Base-by-base conservation (phyloP, 2,797 vertebrate genomes). In the Scolopax rusticola region DNA sequence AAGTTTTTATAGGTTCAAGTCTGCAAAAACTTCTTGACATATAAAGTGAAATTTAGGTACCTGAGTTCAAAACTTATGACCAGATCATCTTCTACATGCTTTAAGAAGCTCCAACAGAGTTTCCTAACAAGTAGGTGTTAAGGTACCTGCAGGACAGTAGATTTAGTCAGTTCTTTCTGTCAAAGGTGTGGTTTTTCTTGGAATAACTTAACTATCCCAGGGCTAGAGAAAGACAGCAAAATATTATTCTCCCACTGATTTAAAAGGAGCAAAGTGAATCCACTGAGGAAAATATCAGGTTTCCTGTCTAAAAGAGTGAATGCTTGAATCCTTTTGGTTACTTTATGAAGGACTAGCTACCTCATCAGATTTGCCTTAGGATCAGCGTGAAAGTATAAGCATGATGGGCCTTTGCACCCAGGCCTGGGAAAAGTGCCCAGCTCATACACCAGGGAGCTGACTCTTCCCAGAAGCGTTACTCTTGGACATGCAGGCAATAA, bases 241-340 rank as follows among this genome's bases (percentile, higher is more conserved):
- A 71, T 4, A 3, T 68, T 45, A 71, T 43, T 68, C 6, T 19
- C 5, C 5, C 14, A 40, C 11, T n/a, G 24, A 76, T 3, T 75
- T 60, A 84, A 75, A 84, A 21, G 5, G 21, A 15, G 2, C 1
- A 54, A 81, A 78, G 36, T 27, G 4, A 64, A 65, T 56, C 9
- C 33, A 11, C 7, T 13, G 16, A 68, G 17, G 2, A 6, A 47
- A n/a, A 60, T 43, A 69, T 3, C 1, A 0, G 3, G 63, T 68
- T 68, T 89, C 4, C 24, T 89, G 27, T 32, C 64, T 67, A 5
- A 50, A 84, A 43, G 15, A 43, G 16, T 16, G 9, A 73, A 48
- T 54, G 16, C 4, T 54, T 47, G 47, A 73, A 61, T 33, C 3
- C 4, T 63, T 83, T 20, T 25, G 3, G 2, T 74, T 93, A 36